Percentiles rank a stretch among this genome's conserved stretches.
Conservation (phyloP, 1,140 invertebrate genomes). For the Cydia splendana region DNA sequence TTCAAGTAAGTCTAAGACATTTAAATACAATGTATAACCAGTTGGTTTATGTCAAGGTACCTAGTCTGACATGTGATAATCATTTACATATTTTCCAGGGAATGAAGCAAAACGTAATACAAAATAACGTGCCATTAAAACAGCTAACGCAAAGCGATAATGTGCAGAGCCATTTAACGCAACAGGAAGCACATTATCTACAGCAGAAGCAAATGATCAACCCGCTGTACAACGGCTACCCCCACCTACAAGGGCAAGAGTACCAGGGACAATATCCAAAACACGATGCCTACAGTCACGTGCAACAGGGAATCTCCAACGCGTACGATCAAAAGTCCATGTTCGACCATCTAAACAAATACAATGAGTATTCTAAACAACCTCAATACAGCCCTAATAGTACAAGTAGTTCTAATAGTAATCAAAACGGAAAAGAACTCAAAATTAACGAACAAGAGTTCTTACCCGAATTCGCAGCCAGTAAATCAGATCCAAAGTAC, state of each 20-base stretch:
- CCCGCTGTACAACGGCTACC: constrained; percentile 70
- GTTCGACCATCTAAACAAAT: constrained; percentile 74
- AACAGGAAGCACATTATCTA: constrained; percentile 77
- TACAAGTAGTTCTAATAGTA: constrained; percentile 73
- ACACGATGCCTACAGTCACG: constrained; percentile 67
- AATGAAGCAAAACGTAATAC: constrained; percentile 75
- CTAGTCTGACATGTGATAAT: neutral
- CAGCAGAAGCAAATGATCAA: constrained; percentile 78
- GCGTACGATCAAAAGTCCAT: constrained; percentile 74
- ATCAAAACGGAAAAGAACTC: constrained; percentile 71
- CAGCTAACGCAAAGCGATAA: constrained; percentile 75
- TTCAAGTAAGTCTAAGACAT: constrained; percentile 59
- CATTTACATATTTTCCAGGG: constrained; percentile 55
- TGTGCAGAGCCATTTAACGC: constrained; percentile 73
- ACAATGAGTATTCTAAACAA: constrained; percentile 70
- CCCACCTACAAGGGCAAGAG: constrained; percentile 60
- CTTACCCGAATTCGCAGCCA: constrained; percentile 79
- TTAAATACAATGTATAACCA: neutral
- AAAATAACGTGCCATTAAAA: constrained; percentile 79
- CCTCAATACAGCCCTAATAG: constrained; percentile 74
- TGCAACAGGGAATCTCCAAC: constrained; percentile 72
- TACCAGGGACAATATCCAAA: constrained; percentile 71
- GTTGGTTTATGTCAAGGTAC: neutral
- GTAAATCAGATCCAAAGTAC: constrained; percentile 95
- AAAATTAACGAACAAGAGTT: constrained; percentile 79